Base-by-base conservation (phyloP, 2,797 vertebrate species). In the Gallinago stenura region DNA sequence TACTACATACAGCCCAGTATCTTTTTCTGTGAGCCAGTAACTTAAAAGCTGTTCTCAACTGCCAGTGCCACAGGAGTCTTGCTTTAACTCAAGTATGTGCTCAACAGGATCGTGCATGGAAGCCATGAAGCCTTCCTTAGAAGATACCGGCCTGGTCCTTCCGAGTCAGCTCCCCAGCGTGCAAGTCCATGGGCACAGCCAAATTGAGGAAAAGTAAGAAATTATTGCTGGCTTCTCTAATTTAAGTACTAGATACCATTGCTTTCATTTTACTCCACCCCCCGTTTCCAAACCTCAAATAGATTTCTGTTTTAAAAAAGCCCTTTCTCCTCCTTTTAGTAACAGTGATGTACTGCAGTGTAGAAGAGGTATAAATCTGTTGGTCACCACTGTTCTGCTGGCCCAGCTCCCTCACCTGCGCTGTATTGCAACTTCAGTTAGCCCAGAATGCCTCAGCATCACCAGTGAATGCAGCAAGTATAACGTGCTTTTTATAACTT, bases 111-210 rank as follows among this genome's bases (percentile, higher is more conserved):
- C 10, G 10, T 2, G 13, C 16, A 53, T 3, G 15, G 56, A 28
- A 61, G 9, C 28, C n/a, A 17, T 2, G 25, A 84, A 81, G 28
- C 12, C 35, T 79, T 73, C n/a, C 26, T 57, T n/a, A 28, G 9
- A 70, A 75, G 57, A 57, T 58, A 12, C 13, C 7, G 9, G 28
- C 9, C 61, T 39, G 20, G 11, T 51, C 31, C 31, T 64, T 43
- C 43, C 0, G 2, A 57, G 16, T 58, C 76, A 91, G 33, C 6
- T 78, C 6, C 33, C 35, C 26, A 46, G 46, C 10, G 6, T 0
- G 0, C n/a, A 79, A 61, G 11, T 15, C 58, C 15, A 25, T 8
- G 39, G 51, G 51, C 25, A 25, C 9, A 41, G 30, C 16, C 35
- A 87, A 69, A 79, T 28, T 45, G 48, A 73, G 62, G 48, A 91